Evolutionary conservation across 2,888 invertebrate species (phyloP).

Genomic region (Drosophila merina): DNA sequence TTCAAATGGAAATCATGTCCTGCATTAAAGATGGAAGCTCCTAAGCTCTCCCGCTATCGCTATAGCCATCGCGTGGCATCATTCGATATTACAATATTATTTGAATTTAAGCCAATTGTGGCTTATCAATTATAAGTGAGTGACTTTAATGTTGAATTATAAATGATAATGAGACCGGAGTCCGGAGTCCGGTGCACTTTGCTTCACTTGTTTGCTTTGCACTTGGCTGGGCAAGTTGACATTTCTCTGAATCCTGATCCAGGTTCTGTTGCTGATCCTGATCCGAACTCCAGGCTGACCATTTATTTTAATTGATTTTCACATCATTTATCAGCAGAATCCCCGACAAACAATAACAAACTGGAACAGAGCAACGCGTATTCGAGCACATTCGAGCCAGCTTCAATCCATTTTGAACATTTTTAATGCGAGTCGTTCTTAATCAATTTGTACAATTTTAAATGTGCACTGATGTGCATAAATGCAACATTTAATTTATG

Average conservation of each 20-base stretch:
- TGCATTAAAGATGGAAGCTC: slow-evolving; percentile 22
- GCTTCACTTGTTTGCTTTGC: no score
- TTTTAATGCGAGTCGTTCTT: slow-evolving; percentile 55
- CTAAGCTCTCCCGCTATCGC: not conserved
- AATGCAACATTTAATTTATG: slow-evolving; percentile 69
- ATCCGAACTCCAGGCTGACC: slow-evolving; percentile 23
- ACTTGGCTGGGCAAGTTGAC: no score
- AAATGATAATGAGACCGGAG: no score
- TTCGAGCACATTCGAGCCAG: not conserved
- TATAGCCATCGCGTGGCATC: no score
- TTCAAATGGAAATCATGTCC: slow-evolving; percentile 24
- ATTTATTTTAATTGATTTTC: slow-evolving; percentile 72
- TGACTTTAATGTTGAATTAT: no score
- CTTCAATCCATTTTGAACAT: slow-evolving; percentile 56
- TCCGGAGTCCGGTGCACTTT: no score
- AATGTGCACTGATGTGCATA: slow-evolving; percentile 68
- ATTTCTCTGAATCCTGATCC: no score
- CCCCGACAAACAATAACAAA: slow-evolving; percentile 9
- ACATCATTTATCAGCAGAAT: slow-evolving; percentile 68
- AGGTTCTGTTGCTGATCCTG: no score
- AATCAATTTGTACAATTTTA: slow-evolving; percentile 67
- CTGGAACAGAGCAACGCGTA: no score
- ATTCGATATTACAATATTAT: no score
- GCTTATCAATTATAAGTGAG: not conserved
- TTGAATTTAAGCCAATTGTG: not conserved